These are phyloP conservation scores for Resseliella maxima DNA, from an alignment of 2,888 invertebrate genomes.

Conservation along the genomic window DNA sequence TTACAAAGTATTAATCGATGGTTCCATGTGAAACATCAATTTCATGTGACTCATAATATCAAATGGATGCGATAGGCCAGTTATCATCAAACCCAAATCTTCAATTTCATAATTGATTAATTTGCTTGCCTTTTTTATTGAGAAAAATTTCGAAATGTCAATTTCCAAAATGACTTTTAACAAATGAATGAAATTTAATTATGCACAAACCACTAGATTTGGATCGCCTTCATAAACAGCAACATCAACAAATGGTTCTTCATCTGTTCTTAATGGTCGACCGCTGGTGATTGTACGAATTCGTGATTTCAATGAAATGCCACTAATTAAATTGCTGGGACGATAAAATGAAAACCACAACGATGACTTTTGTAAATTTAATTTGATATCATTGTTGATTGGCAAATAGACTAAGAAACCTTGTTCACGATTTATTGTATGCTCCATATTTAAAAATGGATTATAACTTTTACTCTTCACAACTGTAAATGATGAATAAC, in stretches of 20 bases:
- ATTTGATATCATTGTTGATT: conserved; percentile 68
- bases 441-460: conserved; percentile 74
- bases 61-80: conserved; percentile 65
- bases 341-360: conserved; percentile 65
- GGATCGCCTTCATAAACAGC: conserved; percentile 32
- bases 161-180: not conserved
- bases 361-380: conserved; percentile 63
- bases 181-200: not conserved
- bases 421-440: conserved; percentile 76
- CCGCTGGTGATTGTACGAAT: conserved; percentile 66
- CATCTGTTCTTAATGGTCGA: conserved; percentile 64
- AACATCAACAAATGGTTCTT: conserved; percentile 64
- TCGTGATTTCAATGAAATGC: conserved; percentile 66
- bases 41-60: conserved; percentile 66
- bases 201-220: not conserved
- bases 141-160: not conserved
- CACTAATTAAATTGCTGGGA: conserved; percentile 66
- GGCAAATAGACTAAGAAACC: conserved; percentile 76
- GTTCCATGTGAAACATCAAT: conserved; percentile 67
- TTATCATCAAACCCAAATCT: conserved; percentile 65
- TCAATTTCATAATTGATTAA: conserved; percentile 64
- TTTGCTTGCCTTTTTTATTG: conserved; percentile 61
- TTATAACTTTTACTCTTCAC: conserved; percentile 70
- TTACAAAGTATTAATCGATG: conserved; percentile 65
- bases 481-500: conserved; percentile 71